Evolutionary conservation across 35 echinoderm and acorn worm species (phyloP).

Genomic region (Ophiothrix spiculata): DNA sequence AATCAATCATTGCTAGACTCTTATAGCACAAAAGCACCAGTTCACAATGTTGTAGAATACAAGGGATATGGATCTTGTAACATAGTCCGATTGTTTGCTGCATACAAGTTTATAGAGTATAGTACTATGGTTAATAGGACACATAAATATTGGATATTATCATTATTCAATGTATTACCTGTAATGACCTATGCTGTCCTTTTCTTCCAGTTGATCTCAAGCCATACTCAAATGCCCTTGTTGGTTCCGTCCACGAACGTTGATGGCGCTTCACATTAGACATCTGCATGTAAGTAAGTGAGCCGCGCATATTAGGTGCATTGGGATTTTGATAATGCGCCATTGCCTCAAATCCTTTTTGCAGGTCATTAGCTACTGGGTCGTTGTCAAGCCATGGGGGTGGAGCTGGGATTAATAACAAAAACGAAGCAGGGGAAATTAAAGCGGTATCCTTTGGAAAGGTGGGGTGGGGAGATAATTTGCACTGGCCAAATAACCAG

Average conservation of each 20-base stretch:
- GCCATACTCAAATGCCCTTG: conserved; percentile 70
- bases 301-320: background rate
- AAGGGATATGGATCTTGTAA: too few species aligned
- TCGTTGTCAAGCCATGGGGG: conserved; percentile 91
- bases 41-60: too few species aligned
- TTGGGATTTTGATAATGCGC: conserved; percentile 69
- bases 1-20: too few species aligned
- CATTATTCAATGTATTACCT: too few species aligned
- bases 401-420: conserved; percentile 43
- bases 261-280: background rate
- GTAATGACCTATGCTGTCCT: conserved; percentile 46
- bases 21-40: too few species aligned
- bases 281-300: conserved; percentile 6
- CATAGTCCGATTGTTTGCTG: too few species aligned
- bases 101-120: too few species aligned
- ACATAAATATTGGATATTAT: too few species aligned
- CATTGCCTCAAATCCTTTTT: conserved; percentile 56
- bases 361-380: conserved; percentile 52
- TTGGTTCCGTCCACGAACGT: conserved; percentile 66
- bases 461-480: too few species aligned
- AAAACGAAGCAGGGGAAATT: background rate
- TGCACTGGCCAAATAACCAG: background rate
- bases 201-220: conserved; percentile 51
- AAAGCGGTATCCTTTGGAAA: background rate
- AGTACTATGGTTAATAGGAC: too few species aligned